These are phyloP conservation scores for Fragum whitleyi DNA, from an alignment of 2,888 invertebrate genomes.

Conservation along the genomic window DNA sequence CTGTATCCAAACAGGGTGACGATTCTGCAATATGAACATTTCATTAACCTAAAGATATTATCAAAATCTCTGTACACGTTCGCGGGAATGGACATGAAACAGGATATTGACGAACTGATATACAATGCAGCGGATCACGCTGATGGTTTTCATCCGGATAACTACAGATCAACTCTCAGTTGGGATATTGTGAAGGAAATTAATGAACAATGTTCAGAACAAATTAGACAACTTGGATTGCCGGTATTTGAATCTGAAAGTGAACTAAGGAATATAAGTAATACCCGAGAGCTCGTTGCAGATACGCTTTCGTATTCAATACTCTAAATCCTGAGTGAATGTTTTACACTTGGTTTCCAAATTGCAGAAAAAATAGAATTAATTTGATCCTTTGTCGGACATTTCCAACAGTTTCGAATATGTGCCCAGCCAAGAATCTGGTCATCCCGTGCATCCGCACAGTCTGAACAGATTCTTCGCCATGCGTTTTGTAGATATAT, in stretches of 20 bases:
- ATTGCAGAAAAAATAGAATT: too few relatives aligned
- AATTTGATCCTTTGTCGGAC: too few relatives aligned
- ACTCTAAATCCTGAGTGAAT: background rate
- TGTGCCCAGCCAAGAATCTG: too few relatives aligned
- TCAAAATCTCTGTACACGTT: constrained; percentile 18
- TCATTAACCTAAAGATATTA: constrained; percentile 18
- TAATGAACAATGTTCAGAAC: background rate
- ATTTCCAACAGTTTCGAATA: too few relatives aligned
- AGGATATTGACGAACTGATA: background rate
- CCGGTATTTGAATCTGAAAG: background rate
- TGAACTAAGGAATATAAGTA: background rate
- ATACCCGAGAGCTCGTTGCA: background rate
- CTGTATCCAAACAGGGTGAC: constrained; percentile 25
- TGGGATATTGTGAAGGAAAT: constrained; percentile 4
- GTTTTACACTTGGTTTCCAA: too few relatives aligned
- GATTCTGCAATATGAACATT: constrained; percentile 40
- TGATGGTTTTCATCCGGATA: constrained; percentile 5
- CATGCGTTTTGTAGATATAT: too few relatives aligned
- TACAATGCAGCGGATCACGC: background rate
- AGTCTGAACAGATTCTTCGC: too few relatives aligned
- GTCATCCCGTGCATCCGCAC: too few relatives aligned
- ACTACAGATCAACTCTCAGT: background rate
- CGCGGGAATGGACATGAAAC: constrained; percentile 19
- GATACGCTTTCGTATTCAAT: background rate
- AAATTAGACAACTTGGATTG: background rate